Conservation (phyloP, 2,113 vertebrate genomes). For the Manacus vitellinus region DNA sequence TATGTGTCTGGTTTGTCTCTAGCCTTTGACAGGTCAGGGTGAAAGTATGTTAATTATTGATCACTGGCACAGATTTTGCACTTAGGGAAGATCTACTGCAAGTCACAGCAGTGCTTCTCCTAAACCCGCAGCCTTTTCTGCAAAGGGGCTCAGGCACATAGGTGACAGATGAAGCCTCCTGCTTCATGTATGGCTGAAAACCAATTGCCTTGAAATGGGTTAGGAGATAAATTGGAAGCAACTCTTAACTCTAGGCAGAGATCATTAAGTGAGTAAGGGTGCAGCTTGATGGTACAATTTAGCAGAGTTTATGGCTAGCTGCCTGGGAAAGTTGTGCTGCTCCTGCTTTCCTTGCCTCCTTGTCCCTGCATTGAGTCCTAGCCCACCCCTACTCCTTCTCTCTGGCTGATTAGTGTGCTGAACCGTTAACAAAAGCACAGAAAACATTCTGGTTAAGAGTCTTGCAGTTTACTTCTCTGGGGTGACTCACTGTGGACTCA, state of each 20-base stretch:
- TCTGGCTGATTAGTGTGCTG: background rate
- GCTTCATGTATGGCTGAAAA: background rate
- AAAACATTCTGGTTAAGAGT: background rate
- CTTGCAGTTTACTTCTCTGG: background rate
- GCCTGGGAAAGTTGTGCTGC: background rate
- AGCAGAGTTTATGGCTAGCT: background rate
- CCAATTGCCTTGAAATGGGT: background rate
- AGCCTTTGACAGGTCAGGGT: constrained; percentile 29
- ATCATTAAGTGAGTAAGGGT: background rate
- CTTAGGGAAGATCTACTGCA: constrained; percentile 1
- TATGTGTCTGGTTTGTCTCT: constrained; percentile 1
- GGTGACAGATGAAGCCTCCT: background rate
- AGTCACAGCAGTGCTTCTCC: background rate
- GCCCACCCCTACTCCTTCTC: background rate
- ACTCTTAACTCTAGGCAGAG: background rate
- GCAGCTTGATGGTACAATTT: background rate
- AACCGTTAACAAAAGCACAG: background rate
- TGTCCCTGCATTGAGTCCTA: background rate
- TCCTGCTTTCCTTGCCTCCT: background rate
- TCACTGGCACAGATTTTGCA: constrained; percentile 20
- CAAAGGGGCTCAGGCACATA: background rate
- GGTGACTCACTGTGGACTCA: rapidly evolving
- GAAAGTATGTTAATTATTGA: constrained; percentile 37
- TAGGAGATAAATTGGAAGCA: background rate
- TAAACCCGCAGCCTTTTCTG: background rate